Evolutionary conservation across 2,797 vertebrate genomes (phyloP), one percentile per base, ranked within the genome.

Genomic region (Botia kubotai): DNA sequence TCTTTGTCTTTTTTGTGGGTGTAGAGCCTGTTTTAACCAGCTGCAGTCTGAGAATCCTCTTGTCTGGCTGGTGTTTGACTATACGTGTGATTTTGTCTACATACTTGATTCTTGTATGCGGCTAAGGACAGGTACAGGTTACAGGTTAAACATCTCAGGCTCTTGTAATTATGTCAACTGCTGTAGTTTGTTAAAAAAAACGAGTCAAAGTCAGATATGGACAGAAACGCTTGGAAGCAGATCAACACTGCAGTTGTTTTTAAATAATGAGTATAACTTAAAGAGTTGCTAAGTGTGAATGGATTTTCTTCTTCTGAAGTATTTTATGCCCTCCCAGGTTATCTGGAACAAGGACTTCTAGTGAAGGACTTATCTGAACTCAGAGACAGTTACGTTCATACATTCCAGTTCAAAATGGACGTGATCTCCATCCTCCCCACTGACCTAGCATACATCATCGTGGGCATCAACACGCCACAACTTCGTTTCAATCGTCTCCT

Each of bases 401-500:
- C 94, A 0, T 80, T 95, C 0, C 96, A 97, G 89, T 98, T 97
- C 87, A 96, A 97, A 87, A 86, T 98, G 70, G 97, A 99, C 17
- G 52, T 96, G 58, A 85, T 93, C 72, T 98, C 98, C 67, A 91
- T 96, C 78, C 90, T 98, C 58, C 97, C 97, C 17, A 98, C 96
- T 0, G 97, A 99, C 86, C 91, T 98, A 39, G 90, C 91, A 1
- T 97, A 96, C 83, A 82, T 98, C 39, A 86, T 77, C 0, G 85
- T 94, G 19, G 97, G 96, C 0, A 75, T 95, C 53, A 94, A 97
- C 82, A 90, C 86, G 1, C 96, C 98, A 0, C 95, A 97, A 60
- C 79, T 98, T 2, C 95, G 98, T 29, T 97, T 98, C 90, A 99
- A 99, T 89, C 93, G 97, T 4, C 91, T 99, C 57, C 91, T 99